Conservation (phyloP, 30 jellyfish, hydroid and myxozoan species). For the Cassiopea xamachana region DNA sequence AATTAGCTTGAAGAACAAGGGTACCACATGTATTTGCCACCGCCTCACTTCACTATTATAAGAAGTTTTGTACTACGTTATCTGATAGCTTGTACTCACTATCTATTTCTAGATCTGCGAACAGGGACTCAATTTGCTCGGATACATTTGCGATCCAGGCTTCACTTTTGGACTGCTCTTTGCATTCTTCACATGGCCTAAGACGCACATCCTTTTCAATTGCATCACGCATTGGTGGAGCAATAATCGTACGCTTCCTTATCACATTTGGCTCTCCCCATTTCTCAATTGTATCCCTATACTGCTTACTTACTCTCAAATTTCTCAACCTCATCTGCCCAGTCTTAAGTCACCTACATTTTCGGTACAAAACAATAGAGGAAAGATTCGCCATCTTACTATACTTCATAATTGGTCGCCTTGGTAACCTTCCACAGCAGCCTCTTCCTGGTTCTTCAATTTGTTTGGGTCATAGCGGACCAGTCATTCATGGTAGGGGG, state of each 20-base stretch:
- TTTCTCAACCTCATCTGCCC: conserved; percentile 43
- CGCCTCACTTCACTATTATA: too few relatives aligned
- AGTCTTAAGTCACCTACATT: not conserved
- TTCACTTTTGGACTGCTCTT: conserved; percentile 2
- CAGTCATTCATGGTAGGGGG: too few relatives aligned
- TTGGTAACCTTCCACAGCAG: not conserved
- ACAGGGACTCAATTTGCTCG: conserved; percentile 1
- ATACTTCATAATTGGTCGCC: conserved; percentile 3
- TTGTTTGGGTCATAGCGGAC: not conserved
- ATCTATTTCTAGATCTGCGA: conserved; percentile 43
- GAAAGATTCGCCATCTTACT: conserved; percentile 2
- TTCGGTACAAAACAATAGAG: not conserved
- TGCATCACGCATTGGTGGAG: conserved; percentile 52
- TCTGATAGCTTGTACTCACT: not conserved
- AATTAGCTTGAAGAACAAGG: too few relatives aligned
- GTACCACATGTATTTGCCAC: too few relatives aligned
- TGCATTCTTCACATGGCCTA: conserved; percentile 9
- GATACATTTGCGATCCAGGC: not conserved
- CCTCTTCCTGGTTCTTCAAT: not conserved
- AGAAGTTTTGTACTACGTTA: not conserved
- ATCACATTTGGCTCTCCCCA: conserved; percentile 60
- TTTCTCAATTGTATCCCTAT: conserved; percentile 41
- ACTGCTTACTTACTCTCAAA: conserved; percentile 25
- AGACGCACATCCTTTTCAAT: conserved; percentile 37
- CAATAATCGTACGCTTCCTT: conserved; percentile 57